Evolutionary conservation across 2,888 invertebrate genomes (phyloP), one percentile per base, ranked within the genome.

Genomic region (Heteromurus nitidus): DNA sequence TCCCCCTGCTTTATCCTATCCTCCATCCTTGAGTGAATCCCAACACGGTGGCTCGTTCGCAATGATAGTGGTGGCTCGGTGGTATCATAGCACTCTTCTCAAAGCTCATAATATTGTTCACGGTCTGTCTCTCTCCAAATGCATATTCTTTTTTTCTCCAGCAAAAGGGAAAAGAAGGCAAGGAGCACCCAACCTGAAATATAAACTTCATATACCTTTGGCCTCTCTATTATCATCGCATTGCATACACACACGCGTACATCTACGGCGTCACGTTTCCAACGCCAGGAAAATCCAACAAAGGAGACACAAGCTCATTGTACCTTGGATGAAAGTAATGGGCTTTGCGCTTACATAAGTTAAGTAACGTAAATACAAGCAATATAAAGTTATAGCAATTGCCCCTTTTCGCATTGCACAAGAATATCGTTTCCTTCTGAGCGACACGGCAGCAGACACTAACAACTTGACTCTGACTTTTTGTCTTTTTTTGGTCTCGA

Each of bases 281-380:
- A n/a, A n/a, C n/a, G n/a, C n/a, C n/a, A n/a, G n/a, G n/a, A n/a
- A n/a, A n/a, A n/a, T n/a, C n/a, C n/a, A n/a, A n/a, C n/a, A n/a
- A 28, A 62, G 62, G 47, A 47, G n/a, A 53, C 11, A 64, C 22
- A 60, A 9, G 60, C 16, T n/a, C 58, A 64, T 20, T 22, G 42
- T 42, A 76, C 76, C 76, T 76, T 76, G 68, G 67, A 68, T 36
- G 76, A 68, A 76, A 76, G 68, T 76, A 76, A 76, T 76, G 42
- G 44, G 76, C 76, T 76, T 76, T n/a, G n/a, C n/a, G n/a, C n/a
- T n/a, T n/a, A n/a, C n/a, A n/a, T n/a, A n/a, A 30, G 31, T 20
- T 20, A 20, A 1, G 42, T 20, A 5, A 22, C 65, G 50, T 28
- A 65, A 53, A 67, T 65, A 36, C 42, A 31, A 47, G 67, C 64